These are phyloP conservation scores for Anabas testudineus DNA, from an alignment of 2,797 vertebrate genomes.

Conservation along the genomic window DNA sequence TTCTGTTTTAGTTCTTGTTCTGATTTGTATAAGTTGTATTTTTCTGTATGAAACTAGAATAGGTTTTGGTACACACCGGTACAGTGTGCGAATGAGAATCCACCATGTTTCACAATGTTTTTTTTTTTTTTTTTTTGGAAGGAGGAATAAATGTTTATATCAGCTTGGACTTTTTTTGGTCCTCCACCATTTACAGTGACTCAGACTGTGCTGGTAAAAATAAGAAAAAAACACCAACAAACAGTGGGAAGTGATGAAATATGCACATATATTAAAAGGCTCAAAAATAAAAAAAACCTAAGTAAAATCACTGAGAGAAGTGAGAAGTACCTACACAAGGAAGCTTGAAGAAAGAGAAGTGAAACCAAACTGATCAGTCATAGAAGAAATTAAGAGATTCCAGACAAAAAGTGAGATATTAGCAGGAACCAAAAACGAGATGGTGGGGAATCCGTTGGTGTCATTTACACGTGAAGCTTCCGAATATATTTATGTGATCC, in stretches of 20 bases:
- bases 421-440: conserved; percentile 6
- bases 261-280: not conserved
- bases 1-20: conserved; percentile 10
- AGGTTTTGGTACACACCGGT: conserved; percentile 39
- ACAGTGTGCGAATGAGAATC: conserved; percentile 45
- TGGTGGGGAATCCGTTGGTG: not conserved
- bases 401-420: not conserved
- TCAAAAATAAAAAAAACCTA: not conserved
- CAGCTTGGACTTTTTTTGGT: conserved; percentile 54
- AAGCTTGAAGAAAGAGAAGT: conserved; percentile 24
- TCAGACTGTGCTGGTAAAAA: conserved; percentile 19
- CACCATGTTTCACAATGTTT: conserved; percentile 72
- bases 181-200: conserved; percentile 32
- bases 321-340: not conserved
- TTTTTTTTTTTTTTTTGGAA: conserved; percentile 61
- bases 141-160: conserved; percentile 78
- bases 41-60: conserved; percentile 34
- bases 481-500: conserved; percentile 41
- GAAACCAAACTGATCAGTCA: conserved; percentile 14
- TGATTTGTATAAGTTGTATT: conserved; percentile 47
- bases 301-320: conserved; percentile 20
- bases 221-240: conserved; percentile 9
- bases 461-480: not conserved
- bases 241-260: not conserved
- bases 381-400: conserved; percentile 1